Conservation (phyloP, 2,797 vertebrate genomes). For the Pseudomugil gertrudae region DNA sequence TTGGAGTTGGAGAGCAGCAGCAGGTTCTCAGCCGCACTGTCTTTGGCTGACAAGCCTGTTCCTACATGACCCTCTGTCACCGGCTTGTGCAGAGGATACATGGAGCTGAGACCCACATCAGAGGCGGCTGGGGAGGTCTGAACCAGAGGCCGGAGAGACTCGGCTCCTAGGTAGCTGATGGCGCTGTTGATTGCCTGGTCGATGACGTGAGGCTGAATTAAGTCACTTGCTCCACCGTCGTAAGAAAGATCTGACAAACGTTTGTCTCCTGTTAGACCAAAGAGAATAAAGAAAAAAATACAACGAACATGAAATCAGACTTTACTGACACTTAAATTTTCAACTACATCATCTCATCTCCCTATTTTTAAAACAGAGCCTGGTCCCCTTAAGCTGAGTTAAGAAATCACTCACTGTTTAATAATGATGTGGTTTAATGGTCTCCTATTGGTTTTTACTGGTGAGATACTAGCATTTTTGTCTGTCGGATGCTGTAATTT, state of each 20-base stretch:
- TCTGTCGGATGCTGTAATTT: not conserved
- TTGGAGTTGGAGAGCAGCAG: slow-evolving; percentile 96
- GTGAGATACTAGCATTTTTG: not conserved
- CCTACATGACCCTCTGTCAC: slow-evolving; percentile 76
- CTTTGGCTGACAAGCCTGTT: slow-evolving; percentile 85
- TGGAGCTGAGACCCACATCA: slow-evolving; percentile 85
- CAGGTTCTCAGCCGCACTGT: slow-evolving; percentile 94
- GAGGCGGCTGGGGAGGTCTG: slow-evolving; percentile 91
- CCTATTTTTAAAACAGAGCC: slow-evolving; percentile 1
- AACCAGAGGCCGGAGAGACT: slow-evolving; percentile 94
- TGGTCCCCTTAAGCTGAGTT: slow-evolving; percentile 15
- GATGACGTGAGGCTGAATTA: slow-evolving; percentile 96
- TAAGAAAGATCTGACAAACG: slow-evolving; percentile 90
- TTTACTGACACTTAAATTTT: not conserved
- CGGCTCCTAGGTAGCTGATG: slow-evolving; percentile 96
- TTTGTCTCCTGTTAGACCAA: slow-evolving; percentile 89
- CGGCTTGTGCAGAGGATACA: slow-evolving; percentile 91
- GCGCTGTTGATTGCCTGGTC: slow-evolving; percentile 99
- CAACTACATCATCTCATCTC: slow-evolving; percentile 15
- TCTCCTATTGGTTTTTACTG: not conserved
- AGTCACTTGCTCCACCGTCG: slow-evolving; percentile 84
- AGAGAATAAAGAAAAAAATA: slow-evolving; percentile 24
- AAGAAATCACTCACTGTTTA: slow-evolving; percentile 9
- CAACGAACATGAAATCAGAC: slow-evolving; percentile 6
- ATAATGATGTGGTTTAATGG: not conserved